Percentiles rank a stretch among this genome's conserved stretches.
phyloP scores from a whole-genome alignment of 2,797 vertebrate genomes.

The Cossypha polioptera region DNA sequence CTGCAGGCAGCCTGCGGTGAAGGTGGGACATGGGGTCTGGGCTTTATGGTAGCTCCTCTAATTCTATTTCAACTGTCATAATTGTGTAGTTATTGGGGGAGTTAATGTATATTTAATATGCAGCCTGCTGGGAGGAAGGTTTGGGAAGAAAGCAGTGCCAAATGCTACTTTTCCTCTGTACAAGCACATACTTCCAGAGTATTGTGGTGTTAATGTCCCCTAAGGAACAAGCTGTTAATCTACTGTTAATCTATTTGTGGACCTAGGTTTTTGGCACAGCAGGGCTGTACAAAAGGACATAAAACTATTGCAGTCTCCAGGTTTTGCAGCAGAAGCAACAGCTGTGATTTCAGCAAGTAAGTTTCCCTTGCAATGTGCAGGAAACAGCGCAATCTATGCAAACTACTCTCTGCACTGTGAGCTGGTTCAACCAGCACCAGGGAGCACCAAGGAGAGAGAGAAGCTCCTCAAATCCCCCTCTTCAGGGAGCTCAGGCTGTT shows the following conservation, averaged over 20 bases:
- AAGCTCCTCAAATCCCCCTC: not conserved
- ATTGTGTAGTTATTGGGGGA: not conserved
- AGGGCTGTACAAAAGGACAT: not conserved
- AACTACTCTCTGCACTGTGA: rapidly evolving
- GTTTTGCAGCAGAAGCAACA: not conserved
- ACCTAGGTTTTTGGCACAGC: not conserved
- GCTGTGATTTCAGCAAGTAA: not conserved
- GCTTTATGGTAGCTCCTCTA: not conserved
- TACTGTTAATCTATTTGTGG: not conserved
- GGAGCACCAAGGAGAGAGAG: rapidly evolving
- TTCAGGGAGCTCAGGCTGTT: not conserved
- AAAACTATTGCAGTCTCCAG: not conserved
- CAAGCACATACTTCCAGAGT: not conserved
- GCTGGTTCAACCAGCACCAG: not conserved
- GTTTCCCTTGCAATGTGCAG: not conserved
- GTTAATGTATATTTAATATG: not conserved
- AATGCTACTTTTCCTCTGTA: not conserved
- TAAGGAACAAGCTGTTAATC: not conserved
- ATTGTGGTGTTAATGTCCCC: not conserved
- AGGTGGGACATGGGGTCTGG: not conserved
- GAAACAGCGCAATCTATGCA: rapidly evolving
- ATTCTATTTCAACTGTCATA: not conserved
- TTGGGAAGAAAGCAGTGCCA: not conserved
- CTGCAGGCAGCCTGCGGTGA: not conserved
- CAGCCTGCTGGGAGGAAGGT: not conserved